Evolutionary conservation across 2,797 vertebrate species (phyloP), one percentile per base, ranked within the genome.

Genomic region (Phoebastria nigripes): DNA sequence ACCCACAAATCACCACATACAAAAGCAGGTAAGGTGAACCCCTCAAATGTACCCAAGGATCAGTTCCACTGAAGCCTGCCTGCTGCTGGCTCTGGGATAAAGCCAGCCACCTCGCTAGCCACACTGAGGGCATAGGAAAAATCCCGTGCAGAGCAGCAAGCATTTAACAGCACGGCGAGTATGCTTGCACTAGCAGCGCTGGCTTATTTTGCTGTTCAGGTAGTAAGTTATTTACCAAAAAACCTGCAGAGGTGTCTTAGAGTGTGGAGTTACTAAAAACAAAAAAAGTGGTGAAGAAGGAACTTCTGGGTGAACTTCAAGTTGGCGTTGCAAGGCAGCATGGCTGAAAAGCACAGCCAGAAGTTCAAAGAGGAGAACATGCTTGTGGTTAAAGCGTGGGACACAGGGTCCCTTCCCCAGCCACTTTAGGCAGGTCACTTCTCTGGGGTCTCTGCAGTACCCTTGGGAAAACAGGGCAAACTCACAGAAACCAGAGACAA

Each of bases 81-180:
- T 49, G 42, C 58, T 44, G 35, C 29, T 28, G 41, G 9, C 37
- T 47, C 42, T 25, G 3, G n/a, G 12, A 20, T 19, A 33, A 70
- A 37, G 65, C 29, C 42, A 37, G 15, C 41, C 17, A 31, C 47
- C 35, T n/a, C 22, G 0, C 8, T 9, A 31, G 15, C n/a, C 22
- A 9, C 0, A 1, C 1, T 7, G 15, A 54, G 49, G 35, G 25
- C 8, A 1, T 5, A 5, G 18, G 11, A 54, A 33, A 25, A 25
- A 9, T 58, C 71, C 25, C 13, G 6, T 6, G 7, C 1, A 4
- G 19, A 78, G 15, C 39, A 33, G 58, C 31, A 47, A 78, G 47
- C 28, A 18, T 11, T 66, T 41, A n/a, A n/a, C 25, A 37, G 29
- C 3, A 47, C 12, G 2, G 47, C 13, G 31, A 49, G 54, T 6